Evolutionary conservation across 2,888 invertebrate species (phyloP).

Genomic region (Embidobia sp.): DNA sequence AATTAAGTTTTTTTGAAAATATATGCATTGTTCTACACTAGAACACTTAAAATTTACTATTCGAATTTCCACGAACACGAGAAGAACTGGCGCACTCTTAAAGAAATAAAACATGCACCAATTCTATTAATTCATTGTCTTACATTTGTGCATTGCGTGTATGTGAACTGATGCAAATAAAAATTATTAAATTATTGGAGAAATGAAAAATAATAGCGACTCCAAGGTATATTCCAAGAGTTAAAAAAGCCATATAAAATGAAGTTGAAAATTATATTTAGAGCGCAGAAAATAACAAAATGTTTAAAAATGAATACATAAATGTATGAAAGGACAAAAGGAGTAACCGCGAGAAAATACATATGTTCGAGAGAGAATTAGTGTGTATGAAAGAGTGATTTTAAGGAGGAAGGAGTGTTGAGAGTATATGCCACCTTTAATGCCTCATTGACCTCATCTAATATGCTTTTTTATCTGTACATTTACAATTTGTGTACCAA

Average conservation of each 20-base stretch:
- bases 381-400: constrained; percentile 23
- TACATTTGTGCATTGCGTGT: constrained; percentile 69
- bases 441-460: constrained; percentile 82
- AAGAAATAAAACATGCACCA: constrained; percentile 80
- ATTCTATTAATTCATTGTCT: constrained; percentile 76
- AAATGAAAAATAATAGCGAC: constrained; percentile 52
- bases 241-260: constrained; percentile 40
- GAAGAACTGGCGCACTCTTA: constrained; percentile 77
- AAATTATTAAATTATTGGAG: constrained; percentile 60
- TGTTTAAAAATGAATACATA: constrained; percentile 18
- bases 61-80: constrained; percentile 62
- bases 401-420: constrained; percentile 73
- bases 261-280: constrained; percentile 52
- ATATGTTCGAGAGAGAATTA: constrained; percentile 11
- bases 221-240: constrained; percentile 39
- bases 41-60: not conserved
- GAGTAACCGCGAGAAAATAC: constrained; percentile 15
- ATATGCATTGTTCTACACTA: no score
- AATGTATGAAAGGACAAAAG: constrained; percentile 2
- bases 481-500: constrained; percentile 82
- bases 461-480: constrained; percentile 82
- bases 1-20: no score
- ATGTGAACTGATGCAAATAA: constrained; percentile 76
- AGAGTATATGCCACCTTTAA: constrained; percentile 79
- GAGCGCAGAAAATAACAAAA: constrained; percentile 22